Base-by-base conservation (phyloP, 2,797 vertebrate genomes). In the Anomalospiza imberbis region DNA sequence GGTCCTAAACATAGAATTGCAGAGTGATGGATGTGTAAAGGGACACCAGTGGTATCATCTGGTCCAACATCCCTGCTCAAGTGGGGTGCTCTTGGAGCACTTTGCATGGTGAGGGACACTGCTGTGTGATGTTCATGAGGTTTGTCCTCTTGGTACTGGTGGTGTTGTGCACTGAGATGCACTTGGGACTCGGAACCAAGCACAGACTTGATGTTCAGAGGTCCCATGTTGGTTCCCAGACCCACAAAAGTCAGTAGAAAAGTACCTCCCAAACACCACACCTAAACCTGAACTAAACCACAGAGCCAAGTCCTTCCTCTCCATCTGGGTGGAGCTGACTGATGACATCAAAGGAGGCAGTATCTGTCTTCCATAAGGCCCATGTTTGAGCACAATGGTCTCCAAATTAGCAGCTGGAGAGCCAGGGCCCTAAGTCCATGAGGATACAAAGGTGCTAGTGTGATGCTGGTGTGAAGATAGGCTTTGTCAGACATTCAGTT, bases 361-460 rank as follows among this genome's bases (percentile, higher is more conserved):
- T 13, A 12, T 22, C 20, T 70, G 11, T 88, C 44, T 47, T 68
- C 24, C 19, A 21, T 34, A 38, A 63, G 13, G 28, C 17, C n/a
- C 16, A 2, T 6, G 17, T 53, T 29, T 73, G 55, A 63, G 17
- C 48, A 48, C 40, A 53, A 3, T 19, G 12, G 3, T 72, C 44
- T 84, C 50, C 58, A 72, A 20, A 38, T 42, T n/a, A 58, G 29
- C 32, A 85, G 8, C 31, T 50, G 74, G 26, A 34, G 32, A 67
- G 40, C 17, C 12, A 57, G 29, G 17, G 15, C 24, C 24, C 18
- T 48, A 40, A 31, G 26, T 29, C 54, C 72, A 14, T 2, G 26
- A 22, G 36, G 60, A 12, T 28, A 5, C 24, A 48, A 16, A 72
- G 51, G 55, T 25, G 16, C 25, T 40, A 2, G 9, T 0, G 0